Evolutionary conservation across 2,797 vertebrate species (phyloP), one percentile per base, ranked within the genome.

Genomic region (Gallinago stenura): DNA sequence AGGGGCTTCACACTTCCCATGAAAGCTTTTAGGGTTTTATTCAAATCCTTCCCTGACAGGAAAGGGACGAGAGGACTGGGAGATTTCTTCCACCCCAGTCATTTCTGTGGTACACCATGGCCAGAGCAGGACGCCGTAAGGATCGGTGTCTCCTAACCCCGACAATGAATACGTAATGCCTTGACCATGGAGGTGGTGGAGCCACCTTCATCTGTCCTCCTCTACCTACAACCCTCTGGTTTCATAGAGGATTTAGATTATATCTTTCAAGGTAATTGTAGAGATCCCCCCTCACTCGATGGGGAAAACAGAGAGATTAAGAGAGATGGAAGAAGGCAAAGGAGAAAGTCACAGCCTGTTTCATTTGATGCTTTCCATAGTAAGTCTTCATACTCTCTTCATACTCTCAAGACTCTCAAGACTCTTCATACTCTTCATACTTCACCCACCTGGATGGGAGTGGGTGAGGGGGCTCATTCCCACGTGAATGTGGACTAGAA

Each of bases 1-100:
- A 91, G 80, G 70, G 72, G 13, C 31, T 93, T 90, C 93, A n/a
- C 1, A 56, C 89, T 94, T 96, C 83, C 83, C 50, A 8, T 53
- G 73, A 95, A 88, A 93, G 83, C 93, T 82, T 96, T 95, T 50
- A 95, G 87, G 82, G 82, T 76, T 96, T 95, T 94, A 87, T 95
- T 90, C 86, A 96, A 97, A 96, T 93, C 87, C 85, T 91, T 90
- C 33, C 51, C 68, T 90, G 60, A 89, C 56, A 94, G 46, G 80
- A 91, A 45, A 83, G 31, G 69, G 70, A 72, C 3, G 6, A 92
- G 87, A 93, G 28, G 51, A 69, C 66, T 68, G 39, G 56, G 41
- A 87, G 66, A 43, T 89, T 93, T 93, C 83, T 77, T 90, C 77
- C 60, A 90, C 43, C 48, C 76, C 78, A 53, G 41, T 83, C 1